Evolutionary conservation across 2,113 vertebrate genomes (phyloP).

Genomic region (Atractosteus spatula): DNA sequence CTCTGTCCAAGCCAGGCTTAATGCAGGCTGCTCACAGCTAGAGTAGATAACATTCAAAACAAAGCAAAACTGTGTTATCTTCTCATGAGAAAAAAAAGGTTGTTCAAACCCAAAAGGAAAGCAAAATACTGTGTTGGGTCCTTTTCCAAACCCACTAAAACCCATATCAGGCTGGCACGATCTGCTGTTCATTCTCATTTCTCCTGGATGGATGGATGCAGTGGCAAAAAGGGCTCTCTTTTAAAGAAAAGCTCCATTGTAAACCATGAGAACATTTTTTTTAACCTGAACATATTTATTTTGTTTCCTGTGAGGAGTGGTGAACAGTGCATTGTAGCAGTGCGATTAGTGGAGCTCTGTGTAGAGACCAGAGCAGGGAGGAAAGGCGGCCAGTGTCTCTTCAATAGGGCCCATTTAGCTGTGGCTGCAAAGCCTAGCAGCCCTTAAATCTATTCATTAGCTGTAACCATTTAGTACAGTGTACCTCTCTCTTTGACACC

Average conservation of each 20-base stretch:
- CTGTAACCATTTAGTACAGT: constrained; percentile 20
- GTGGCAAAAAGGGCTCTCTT: constrained; percentile 20
- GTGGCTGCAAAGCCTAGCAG: constrained; percentile 9
- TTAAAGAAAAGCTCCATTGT: constrained; percentile 20
- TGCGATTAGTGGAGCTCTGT: constrained; percentile 24
- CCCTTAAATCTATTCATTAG: constrained; percentile 9
- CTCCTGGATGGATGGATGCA: constrained; percentile 11
- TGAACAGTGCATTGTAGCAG: constrained; percentile 36
- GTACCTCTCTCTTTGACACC: not conserved
- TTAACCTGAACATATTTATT: constrained; percentile 38
- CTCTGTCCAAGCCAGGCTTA: too few relatives aligned
- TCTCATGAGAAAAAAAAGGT: too few relatives aligned
- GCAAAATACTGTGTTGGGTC: not conserved
- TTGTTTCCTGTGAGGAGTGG: constrained; percentile 27
- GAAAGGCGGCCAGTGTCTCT: constrained; percentile 16
- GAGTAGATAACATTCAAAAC: too few relatives aligned
- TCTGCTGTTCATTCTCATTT: not conserved
- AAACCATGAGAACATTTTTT: constrained; percentile 6
- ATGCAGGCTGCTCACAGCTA: too few relatives aligned
- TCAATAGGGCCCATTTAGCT: constrained; percentile 36
- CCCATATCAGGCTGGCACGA: not conserved
- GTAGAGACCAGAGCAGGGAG: constrained; percentile 22
- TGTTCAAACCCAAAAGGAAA: too few relatives aligned
- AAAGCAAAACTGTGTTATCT: too few relatives aligned
- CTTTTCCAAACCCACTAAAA: not conserved